A percentile compares a stretch with the other conserved stretches of the same genome.
Conservation (phyloP, 2,888 invertebrate genomes). For the Tethea ocularis region DNA sequence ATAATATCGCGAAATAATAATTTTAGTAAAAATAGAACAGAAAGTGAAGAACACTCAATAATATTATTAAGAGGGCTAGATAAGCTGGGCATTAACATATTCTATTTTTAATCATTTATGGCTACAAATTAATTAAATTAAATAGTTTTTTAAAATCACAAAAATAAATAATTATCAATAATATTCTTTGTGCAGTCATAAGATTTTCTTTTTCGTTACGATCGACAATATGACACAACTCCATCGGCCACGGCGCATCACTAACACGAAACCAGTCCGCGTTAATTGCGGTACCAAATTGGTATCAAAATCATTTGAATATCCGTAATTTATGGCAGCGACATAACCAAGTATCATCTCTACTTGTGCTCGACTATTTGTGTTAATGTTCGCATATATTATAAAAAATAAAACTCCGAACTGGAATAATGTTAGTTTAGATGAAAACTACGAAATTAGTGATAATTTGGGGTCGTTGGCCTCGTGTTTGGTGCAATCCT, state of each 20-base stretch:
- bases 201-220: not conserved
- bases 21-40: too few species aligned
- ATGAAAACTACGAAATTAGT: conserved; percentile 16
- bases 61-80: too few species aligned
- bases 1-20: too few species aligned
- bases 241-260: conserved; percentile 36
- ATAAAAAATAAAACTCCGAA: conserved; percentile 36
- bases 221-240: conserved; percentile 21
- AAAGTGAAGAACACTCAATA: too few species aligned
- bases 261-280: conserved; percentile 73
- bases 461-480: not conserved
- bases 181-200: too few species aligned
- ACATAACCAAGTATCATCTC: conserved; percentile 72
- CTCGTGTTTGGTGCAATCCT: conserved; percentile 3
- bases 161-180: too few species aligned
- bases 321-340: conserved; percentile 78
- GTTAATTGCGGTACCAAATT: conserved; percentile 83
- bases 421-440: conserved; percentile 38
- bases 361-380: conserved; percentile 57
- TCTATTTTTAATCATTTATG: too few species aligned
- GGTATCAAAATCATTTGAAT: conserved; percentile 81
- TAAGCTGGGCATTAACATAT: too few species aligned
- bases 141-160: too few species aligned
- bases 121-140: too few species aligned
- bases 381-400: conserved; percentile 73